Base-by-base conservation (phyloP, 1,140 invertebrate species). In the Diuraphis noxia region DNA sequence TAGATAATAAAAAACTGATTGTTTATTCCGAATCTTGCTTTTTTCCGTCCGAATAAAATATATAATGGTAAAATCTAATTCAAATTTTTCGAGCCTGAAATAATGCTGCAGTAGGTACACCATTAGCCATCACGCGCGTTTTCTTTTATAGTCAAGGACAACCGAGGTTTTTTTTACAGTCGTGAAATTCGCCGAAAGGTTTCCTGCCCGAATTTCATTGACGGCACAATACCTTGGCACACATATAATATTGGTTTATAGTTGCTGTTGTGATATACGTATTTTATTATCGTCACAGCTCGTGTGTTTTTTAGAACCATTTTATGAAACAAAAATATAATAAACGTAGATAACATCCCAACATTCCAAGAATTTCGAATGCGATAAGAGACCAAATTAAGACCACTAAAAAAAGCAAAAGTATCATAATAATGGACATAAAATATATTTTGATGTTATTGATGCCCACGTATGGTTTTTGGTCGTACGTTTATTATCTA, bases 131-230 rank as follows among this genome's bases (percentile, higher is more conserved):
- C 30, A n/a, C 56, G 30, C 56, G 30, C 34, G 56, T 72, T 72
- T 72, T 72, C 56, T 72, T 72, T 72, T n/a, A 72, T 72, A 72
- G 30, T n/a, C 56, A 72, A 72, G 56, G 56, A 72, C 56, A 72
- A n/a, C 13, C 1, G 56, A 72, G 1, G 56, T 72, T 72, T n/a
- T 72, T 56, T 72, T 72, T n/a, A n/a, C 30, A 72, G 30, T 72
- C 56, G 56, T n/a, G 56, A 72, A 72, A 72, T 72, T 72, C 56
- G 30, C 56, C 30, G 30, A 72, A 72, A 72, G 56, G 56, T 72
- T 72, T 72, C n/a, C 56, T 72, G 56, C n/a, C 30, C 56, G 56
- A 72, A 72, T 72, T 72, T 72, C 56, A 72, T 72, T 72, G 56
- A 72, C 13, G n/a, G 56, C 56, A n/a, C 56, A n/a, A 72, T 72